These are phyloP conservation scores for Scatophagus argus DNA, from an alignment of 2,113 vertebrate species.

Conservation along the genomic window DNA sequence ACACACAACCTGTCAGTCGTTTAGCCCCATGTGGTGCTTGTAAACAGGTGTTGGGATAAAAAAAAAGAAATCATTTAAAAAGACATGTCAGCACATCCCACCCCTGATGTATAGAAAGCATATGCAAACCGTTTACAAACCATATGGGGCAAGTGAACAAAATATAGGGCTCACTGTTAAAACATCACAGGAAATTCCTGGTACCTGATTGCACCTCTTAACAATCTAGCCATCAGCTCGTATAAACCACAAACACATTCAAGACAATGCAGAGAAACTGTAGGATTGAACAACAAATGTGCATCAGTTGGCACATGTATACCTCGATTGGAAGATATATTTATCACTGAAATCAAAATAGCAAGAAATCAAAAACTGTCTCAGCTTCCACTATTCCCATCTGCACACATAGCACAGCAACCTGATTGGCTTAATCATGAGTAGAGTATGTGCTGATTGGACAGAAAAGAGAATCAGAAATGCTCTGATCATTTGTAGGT, in stretches of 20 bases:
- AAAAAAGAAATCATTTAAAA: constrained; percentile 3
- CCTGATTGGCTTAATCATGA: constrained; percentile 57
- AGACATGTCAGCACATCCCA: not conserved
- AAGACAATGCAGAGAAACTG: not conserved
- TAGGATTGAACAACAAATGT: not conserved
- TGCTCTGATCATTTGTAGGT: constrained; percentile 67
- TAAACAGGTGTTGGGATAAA: constrained; percentile 25
- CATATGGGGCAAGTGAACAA: constrained; percentile 18
- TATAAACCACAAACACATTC: not conserved
- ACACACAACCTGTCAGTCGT: constrained; percentile 34
- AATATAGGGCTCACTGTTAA: constrained; percentile 10
- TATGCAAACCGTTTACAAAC: constrained; percentile 30
- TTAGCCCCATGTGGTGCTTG: constrained; percentile 8
- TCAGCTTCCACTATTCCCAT: constrained; percentile 21
- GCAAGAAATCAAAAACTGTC: constrained; percentile 19
- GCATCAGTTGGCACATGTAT: not conserved
- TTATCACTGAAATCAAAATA: constrained; percentile 16
- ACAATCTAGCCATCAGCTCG: not conserved
- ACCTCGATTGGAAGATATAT: not conserved
- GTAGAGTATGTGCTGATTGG: constrained; percentile 64
- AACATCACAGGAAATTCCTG: constrained; percentile 10
- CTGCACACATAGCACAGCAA: constrained; percentile 16
- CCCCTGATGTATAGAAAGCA: constrained; percentile 13
- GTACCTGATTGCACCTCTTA: not conserved
- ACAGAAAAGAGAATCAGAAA: constrained; percentile 59